phyloP scores from a whole-genome alignment of 2,888 invertebrate species.

The Cryptus armator region DNA sequence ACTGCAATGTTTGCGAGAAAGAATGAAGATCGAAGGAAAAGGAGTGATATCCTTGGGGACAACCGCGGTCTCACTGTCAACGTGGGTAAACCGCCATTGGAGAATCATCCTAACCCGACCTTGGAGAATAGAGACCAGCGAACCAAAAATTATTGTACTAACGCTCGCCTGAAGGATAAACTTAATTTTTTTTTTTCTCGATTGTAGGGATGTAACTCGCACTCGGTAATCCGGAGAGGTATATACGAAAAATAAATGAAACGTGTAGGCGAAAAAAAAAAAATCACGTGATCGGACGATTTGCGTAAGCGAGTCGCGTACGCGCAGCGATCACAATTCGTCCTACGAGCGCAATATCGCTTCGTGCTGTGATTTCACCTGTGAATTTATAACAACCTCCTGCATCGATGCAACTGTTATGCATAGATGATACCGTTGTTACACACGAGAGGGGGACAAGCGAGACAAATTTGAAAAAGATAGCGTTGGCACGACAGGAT shows the following conservation, averaged over 20 bases:
- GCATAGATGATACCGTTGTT: neutral
- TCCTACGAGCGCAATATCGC: constrained; percentile 64
- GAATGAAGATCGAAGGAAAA: constrained; percentile 16
- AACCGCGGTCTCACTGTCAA: neutral
- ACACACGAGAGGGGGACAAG: constrained; percentile 24
- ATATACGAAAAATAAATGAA: constrained; percentile 29
- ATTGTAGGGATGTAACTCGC: neutral
- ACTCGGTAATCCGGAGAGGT: neutral
- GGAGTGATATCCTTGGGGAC: neutral
- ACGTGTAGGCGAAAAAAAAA: constrained; percentile 1
- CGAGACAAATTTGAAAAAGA: constrained; percentile 68
- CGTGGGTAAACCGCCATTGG: neutral
- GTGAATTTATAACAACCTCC: constrained; percentile 65
- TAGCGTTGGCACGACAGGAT: constrained; percentile 62
- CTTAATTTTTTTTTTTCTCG: neutral
- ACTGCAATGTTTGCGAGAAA: neutral
- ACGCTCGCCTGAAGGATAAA: neutral
- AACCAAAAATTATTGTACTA: neutral
- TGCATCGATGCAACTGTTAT: constrained; percentile 7
- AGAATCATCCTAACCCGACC: neutral
- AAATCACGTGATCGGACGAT: constrained; percentile 16
- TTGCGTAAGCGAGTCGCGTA: constrained; percentile 64
- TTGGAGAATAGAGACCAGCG: neutral
- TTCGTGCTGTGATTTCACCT: constrained; percentile 60
- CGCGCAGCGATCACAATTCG: constrained; percentile 61